Evolutionary conservation across 2,888 invertebrate species (phyloP), one percentile per base, ranked within the genome.

Genomic region (Cheilosia soror): DNA sequence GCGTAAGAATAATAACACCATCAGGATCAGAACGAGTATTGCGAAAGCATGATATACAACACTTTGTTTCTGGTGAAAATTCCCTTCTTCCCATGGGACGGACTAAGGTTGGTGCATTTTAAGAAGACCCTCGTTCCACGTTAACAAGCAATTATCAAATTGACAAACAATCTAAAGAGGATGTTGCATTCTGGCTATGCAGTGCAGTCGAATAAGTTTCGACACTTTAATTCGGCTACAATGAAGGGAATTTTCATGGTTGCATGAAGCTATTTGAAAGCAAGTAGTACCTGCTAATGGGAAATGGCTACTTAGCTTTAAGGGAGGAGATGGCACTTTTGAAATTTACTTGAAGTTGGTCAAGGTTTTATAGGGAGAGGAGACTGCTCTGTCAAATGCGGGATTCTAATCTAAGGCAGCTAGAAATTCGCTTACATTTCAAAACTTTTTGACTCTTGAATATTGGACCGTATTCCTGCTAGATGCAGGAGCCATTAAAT

Each of bases 101-200:
- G 11, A 29, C 37, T 58, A 60, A 42, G 42, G 33, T 37, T 51
- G 49, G 57, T 72, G n/a, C 40, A 63, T 62, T 63, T 37, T 57
- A 25, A 57, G 27, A 42, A 63, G 42, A 37, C 44, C 58, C 40
- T 68, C 47, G 51, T 40, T 53, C 44, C 71, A 66, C 72, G 66
- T 82, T 62, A 62, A 82, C 71, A 58, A 66, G 81, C 81, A 85
- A 85, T 85, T 85, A 85, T 81, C 76, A 81, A 85, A 85, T 85
- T 85, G 81, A 76, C 85, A 81, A 71, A 75, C 71, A 84, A 71
- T 57, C 57, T 44, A 51, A 58, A 47, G 51, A 71, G 82, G 62
- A 55, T 20, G 75, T 31, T 53, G 15, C 2, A 33, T 33, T 66
- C 49, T 15, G 53, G 37, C 9, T 37, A 20, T 15, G 53, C 69